Evolutionary conservation across 2,888 invertebrate species (phyloP), one percentile per base, ranked within the genome.

Genomic region (Caenorhabditis panamensis): DNA sequence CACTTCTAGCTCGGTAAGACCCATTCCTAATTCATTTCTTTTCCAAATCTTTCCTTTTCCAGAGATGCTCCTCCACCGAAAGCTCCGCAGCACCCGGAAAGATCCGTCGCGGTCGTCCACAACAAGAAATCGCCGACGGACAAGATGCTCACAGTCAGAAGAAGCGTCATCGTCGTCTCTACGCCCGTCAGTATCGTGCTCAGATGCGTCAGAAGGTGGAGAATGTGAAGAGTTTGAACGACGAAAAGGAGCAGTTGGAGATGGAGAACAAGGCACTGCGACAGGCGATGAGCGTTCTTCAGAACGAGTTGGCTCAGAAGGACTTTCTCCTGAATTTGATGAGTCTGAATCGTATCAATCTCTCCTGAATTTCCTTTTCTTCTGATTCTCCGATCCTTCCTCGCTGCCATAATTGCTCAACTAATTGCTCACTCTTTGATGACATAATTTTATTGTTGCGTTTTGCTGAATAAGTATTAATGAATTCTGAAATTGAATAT

Each of bases 131-230:
- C 56, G 82, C 81, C 4, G 84, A 86, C 62, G 77, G 72, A 5
- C 71, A 75, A 11, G 86, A 86, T 51, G 82, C 84, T n/a, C 72
- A 80, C n/a, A 82, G 82, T n/a, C 84, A 85, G 41, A 85, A 85
- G 62, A 82, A 82, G 51, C 71, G 79, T 28, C 82, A 85, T 59
- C 75, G 86, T 6, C 64, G 86, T 36, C 59, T 85, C 20, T 86
- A 86, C 47, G 86, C 86, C 49, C 56, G 86, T 5, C 73, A 85
- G 59, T 86, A 86, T 64, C 71, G 86, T 59, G 72, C 72, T 22
- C 77, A 84, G 75, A 84, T 84, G 83, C 73, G 86, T 3, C 81
- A 84, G 49, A 83, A 82, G 58, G 84, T 86, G n/a, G 86, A 86
- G 51, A 82, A 86, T 51, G 86, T 86, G 64, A 82, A 83, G 58